These are phyloP conservation scores for Hipposideros larvatus DNA, from an alignment of 2,797 vertebrate species.

Conservation along the genomic window DNA sequence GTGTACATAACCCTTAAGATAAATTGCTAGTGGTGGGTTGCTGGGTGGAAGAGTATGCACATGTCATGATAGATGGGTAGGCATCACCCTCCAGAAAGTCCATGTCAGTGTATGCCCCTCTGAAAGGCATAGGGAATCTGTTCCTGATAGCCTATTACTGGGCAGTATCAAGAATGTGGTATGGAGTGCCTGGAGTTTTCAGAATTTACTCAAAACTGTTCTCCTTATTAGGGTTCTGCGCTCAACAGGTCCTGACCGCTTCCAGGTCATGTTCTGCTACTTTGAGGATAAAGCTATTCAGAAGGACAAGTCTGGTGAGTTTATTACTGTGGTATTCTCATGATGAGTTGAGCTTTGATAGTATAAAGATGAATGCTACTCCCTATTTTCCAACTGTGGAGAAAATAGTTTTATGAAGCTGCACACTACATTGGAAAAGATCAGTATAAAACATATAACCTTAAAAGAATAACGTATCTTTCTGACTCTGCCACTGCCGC, in stretches of 20 bases:
- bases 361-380: background rate
- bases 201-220: background rate
- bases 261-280: conserved; percentile 99
- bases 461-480: background rate
- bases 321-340: background rate
- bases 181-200: background rate
- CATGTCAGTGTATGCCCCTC: accelerated
- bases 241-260: conserved; percentile 96
- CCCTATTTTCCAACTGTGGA: conserved; percentile 39
- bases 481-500: background rate
- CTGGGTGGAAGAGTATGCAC: background rate
- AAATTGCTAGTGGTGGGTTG: background rate
- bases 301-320: conserved; percentile 97
- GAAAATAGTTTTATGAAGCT: conserved; percentile 34
- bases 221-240: conserved; percentile 91
- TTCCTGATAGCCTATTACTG: background rate
- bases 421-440: background rate
- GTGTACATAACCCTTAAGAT: background rate
- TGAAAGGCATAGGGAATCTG: background rate
- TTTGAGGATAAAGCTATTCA: conserved; percentile 99
- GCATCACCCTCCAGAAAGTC: background rate
- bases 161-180: background rate
- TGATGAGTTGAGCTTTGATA: conserved; percentile 45
- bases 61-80: background rate
- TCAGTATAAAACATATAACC: background rate